Percentiles rank a stretch among this genome's conserved stretches.
These are phyloP conservation scores for Zaprionus vittiger DNA, from an alignment of 1,140 invertebrate genomes.

Conservation along the genomic window DNA sequence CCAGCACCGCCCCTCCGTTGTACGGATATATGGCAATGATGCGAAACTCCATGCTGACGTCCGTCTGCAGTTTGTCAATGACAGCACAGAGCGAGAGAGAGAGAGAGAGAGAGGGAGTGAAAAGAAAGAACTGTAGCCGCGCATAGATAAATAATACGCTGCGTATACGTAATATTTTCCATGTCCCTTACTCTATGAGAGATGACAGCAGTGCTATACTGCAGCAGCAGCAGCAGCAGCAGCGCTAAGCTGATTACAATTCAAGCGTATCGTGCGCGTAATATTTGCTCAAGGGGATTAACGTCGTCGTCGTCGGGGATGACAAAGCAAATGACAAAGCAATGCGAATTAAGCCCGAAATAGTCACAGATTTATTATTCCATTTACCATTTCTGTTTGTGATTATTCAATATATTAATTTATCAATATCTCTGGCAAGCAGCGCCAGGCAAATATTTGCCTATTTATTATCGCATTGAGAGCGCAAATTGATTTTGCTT, in stretches of 20 bases:
- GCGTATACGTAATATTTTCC: constrained; percentile 48
- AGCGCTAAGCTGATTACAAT: constrained; percentile 61
- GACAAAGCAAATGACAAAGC: constrained; percentile 1
- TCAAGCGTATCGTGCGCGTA: constrained; percentile 24
- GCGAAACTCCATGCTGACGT: constrained; percentile 18
- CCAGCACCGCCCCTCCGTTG: too few relatives aligned
- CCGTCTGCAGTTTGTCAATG: constrained; percentile 69
- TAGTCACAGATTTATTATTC: background rate
- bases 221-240: background rate
- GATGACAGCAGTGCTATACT: background rate
- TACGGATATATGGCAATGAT: constrained; percentile 41
- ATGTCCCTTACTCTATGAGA: background rate
- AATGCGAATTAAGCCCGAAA: background rate
- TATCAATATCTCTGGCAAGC: background rate
- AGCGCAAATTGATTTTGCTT: constrained; percentile 3
- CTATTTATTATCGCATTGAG: background rate
- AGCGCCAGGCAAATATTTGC: background rate
- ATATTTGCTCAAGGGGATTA: constrained; percentile 51
- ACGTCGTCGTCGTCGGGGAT: background rate
- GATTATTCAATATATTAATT: constrained; percentile 4
- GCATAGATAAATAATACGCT: constrained; percentile 29
- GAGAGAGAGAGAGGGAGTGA: background rate
- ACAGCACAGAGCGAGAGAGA: constrained; percentile 10
- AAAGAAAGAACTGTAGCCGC: constrained; percentile 15
- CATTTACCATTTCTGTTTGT: background rate